Base-by-base conservation (phyloP, 2,797 vertebrate genomes). In the Lepidocolaptes lacrymiger region DNA sequence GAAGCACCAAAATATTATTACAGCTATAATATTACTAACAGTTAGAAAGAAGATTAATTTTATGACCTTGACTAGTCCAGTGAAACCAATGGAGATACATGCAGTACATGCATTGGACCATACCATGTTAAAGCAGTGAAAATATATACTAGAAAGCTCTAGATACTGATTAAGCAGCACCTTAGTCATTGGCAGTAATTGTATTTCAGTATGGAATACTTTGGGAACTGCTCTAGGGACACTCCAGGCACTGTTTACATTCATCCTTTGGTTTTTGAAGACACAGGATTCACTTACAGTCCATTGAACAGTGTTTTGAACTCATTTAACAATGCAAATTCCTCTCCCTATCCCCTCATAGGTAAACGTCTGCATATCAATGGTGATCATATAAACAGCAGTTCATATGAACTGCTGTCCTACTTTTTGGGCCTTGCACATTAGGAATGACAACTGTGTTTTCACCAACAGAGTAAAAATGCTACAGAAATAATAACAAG, bases 371-470 rank as follows among this genome's bases (percentile, higher is more conserved):
- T 5, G 54, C 30, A 3, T 14, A 26, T 26, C 22, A 34, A 34
- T 2, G 0, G 13, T 10, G 14, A 55, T 14, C 30, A 3, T 7
- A 43, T 0, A 5, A 80, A 36, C 44, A 68, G 39, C 61, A 58
- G 27, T 15, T 68, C 36, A 20, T 39, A 4, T 13, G 36, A 36
- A 36, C 36, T 36, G 36, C 36, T 36, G 36, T 36, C 36, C 36
- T 32, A 27, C 5, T 52, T 2, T 20, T 28, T 30, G n/a, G 15
- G 17, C 11, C 23, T 16, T 56, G 27, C 27, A 37, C 24, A 3
- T 13, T 48, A 48, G 32, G 69, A 85, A 67, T 10, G 19, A 16
- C 26, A 46, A 46, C 17, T 44, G 24, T 59, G 18, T 43, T 71
- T 63, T 48, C 19, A 22, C 34, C 46, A 58, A 44, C 10, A 54